phyloP scores from a whole-genome alignment of 2,113 vertebrate species.

The Nyctibius bracteatus region DNA sequence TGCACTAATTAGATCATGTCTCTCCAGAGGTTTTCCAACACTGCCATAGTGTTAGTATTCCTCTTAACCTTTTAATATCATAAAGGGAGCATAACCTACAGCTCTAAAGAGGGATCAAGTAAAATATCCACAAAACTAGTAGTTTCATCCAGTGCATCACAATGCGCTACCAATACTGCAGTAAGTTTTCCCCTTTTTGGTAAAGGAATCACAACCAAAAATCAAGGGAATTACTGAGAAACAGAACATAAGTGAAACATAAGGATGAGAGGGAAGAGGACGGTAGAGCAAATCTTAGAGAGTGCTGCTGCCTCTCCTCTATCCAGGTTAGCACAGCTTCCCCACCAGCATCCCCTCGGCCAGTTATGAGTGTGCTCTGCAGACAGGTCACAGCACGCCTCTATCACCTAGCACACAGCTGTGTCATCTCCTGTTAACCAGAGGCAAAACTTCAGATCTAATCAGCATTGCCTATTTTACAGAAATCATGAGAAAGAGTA shows the following conservation, averaged over 20 bases:
- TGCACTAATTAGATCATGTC: neutral
- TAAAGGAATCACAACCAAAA: neutral
- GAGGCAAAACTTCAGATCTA: neutral
- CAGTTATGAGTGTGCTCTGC: neutral
- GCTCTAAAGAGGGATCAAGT: neutral
- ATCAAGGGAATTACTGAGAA: neutral
- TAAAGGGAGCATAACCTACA: neutral
- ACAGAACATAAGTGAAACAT: neutral
- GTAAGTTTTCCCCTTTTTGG: neutral
- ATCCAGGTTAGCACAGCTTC: fast-evolving
- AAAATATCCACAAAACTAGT: neutral
- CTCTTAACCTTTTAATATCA: neutral
- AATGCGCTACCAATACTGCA: neutral
- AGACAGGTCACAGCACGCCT: neutral
- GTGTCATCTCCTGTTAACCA: neutral
- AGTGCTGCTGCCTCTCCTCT: neutral
- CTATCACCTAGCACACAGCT: neutral
- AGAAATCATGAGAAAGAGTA: neutral
- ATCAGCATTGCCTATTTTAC: neutral
- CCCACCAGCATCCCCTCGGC: neutral
- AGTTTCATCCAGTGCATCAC: neutral
- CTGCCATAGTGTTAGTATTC: neutral
- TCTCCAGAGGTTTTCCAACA: neutral
- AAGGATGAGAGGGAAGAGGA: neutral
- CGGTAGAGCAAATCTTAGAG: neutral